Conservation (phyloP, 2,888 invertebrate species). For the Acanthosepion pharaonis region DNA sequence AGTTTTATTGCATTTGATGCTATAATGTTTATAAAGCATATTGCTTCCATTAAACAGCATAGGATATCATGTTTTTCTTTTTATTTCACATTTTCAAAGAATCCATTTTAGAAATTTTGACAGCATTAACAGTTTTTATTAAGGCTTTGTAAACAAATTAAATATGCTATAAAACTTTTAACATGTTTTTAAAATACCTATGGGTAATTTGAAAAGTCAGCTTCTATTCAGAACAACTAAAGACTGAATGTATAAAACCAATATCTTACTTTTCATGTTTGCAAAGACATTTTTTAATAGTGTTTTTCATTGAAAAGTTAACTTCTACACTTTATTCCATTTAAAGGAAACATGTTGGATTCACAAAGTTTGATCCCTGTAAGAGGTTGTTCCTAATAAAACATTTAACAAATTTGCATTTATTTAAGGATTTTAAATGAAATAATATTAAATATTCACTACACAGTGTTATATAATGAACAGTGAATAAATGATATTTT, state of each 20-base stretch:
- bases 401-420: no score
- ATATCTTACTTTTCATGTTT: not conserved
- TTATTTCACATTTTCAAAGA: conserved; percentile 1
- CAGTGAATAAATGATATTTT: no score
- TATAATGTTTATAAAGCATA: not conserved
- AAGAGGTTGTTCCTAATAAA: no score
- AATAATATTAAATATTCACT: no score
- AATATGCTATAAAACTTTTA: not conserved
- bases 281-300: no score
- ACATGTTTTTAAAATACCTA: not conserved
- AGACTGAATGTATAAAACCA: not conserved
- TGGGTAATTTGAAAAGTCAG: not conserved
- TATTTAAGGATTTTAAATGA: no score
- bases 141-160: not conserved
- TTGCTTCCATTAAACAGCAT: not conserved
- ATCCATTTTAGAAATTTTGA: not conserved
- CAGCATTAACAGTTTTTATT: not conserved
- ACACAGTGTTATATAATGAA: no score
- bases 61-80: not conserved
- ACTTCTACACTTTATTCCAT: no score
- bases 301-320: no score
- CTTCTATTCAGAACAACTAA: not conserved
- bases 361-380: no score
- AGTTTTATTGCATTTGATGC: not conserved
- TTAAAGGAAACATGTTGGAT: no score